A percentile compares a stretch with the other conserved stretches of the same genome.
These are phyloP conservation scores for Cervus canadensis DNA, from an alignment of 2,113 vertebrate species.

Conservation along the genomic window DNA sequence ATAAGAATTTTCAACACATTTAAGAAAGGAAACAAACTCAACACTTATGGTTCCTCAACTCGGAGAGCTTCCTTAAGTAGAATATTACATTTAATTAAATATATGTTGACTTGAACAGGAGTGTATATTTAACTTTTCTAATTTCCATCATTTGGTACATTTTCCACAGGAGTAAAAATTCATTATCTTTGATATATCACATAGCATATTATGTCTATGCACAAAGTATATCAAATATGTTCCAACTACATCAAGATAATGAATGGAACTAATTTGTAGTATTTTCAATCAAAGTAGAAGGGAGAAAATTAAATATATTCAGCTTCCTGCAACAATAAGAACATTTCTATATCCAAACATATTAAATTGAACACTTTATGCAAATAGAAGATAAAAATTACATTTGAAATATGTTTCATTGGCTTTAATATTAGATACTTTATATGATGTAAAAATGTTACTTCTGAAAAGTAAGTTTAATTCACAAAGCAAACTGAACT, in stretches of 20 bases:
- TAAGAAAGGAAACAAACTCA: constrained; percentile 33
- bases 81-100: constrained; percentile 42
- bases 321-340: neutral
- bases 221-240: constrained; percentile 2
- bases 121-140: constrained; percentile 4
- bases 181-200: constrained; percentile 25
- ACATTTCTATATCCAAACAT: constrained; percentile 3
- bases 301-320: constrained; percentile 22
- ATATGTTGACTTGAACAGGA: constrained; percentile 10
- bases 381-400: neutral
- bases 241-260: constrained; percentile 38
- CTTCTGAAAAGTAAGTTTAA: constrained; percentile 21
- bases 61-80: neutral
- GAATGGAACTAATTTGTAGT: neutral
- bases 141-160: constrained; percentile 14
- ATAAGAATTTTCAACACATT: neutral
- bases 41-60: neutral
- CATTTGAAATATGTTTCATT: constrained; percentile 22
- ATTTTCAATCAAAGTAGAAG: constrained; percentile 22
- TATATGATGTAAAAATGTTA: constrained; percentile 15
- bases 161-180: constrained; percentile 23
- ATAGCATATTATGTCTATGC: neutral
- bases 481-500: neutral
- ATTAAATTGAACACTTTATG: constrained; percentile 14
- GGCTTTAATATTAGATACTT: neutral